A percentile compares a stretch with the other conserved stretches of the same genome.
Evolutionary conservation across 2,113 vertebrate genomes (phyloP).

Genomic region (Sinosuthora webbiana): DNA sequence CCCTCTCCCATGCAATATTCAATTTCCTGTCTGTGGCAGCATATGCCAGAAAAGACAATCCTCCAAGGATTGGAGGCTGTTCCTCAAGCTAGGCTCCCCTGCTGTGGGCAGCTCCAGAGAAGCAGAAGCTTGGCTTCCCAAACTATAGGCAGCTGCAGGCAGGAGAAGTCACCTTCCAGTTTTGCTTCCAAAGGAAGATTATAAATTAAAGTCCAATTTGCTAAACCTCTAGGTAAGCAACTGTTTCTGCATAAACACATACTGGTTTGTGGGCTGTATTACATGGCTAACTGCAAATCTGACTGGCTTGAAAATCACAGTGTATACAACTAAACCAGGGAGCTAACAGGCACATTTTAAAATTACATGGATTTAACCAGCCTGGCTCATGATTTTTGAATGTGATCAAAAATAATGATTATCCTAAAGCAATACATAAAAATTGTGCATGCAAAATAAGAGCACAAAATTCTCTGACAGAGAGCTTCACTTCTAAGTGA

Average conservation of each 20-base stretch:
- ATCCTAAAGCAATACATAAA: constrained; percentile 5
- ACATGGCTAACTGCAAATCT: constrained; percentile 10
- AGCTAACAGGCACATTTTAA: background rate
- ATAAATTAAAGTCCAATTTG: constrained; percentile 31
- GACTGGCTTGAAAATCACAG: constrained; percentile 14
- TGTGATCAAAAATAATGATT: constrained; percentile 20
- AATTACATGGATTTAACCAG: background rate
- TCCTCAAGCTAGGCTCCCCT: background rate
- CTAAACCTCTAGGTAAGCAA: constrained; percentile 45
- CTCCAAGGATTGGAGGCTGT: background rate
- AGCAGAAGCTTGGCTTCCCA: background rate
- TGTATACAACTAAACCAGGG: background rate
- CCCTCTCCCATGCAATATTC: background rate
- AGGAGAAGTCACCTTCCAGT: constrained; percentile 22
- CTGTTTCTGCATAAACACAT: constrained; percentile 37
- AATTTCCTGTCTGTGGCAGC: background rate
- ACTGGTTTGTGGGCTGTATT: constrained; percentile 32
- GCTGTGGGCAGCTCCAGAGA: background rate
- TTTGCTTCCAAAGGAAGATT: constrained; percentile 18
- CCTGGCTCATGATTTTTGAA: background rate
- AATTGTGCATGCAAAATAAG: background rate
- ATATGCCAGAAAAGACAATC: background rate
- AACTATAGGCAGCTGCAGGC: background rate
- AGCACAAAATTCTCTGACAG: background rate
- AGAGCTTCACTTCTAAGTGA: background rate